Percentiles rank a stretch among this genome's conserved stretches.
Evolutionary conservation across 2,888 invertebrate species (phyloP).

Genomic region (Cactoblastis cactorum): DNA sequence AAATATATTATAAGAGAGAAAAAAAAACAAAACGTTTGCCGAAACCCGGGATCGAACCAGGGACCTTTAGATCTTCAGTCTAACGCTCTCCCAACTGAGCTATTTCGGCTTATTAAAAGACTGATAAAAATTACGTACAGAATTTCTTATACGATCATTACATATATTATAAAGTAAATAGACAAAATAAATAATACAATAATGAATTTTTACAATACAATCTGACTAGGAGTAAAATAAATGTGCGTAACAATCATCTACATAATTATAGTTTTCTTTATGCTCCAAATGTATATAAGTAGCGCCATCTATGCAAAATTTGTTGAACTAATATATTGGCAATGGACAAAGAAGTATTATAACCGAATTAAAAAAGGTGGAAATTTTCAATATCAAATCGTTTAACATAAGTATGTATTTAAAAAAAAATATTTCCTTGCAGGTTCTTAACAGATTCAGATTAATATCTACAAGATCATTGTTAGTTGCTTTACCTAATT

Average conservation of each 20-base stretch:
- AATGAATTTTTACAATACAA: not conserved
- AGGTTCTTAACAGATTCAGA: too few relatives aligned
- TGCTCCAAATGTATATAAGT: slow-evolving; percentile 1
- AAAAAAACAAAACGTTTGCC: slow-evolving; percentile 62
- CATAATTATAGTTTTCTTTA: not conserved
- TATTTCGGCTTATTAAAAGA: slow-evolving; percentile 70
- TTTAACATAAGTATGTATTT: too few relatives aligned
- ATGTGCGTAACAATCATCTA: not conserved
- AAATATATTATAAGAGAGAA: slow-evolving; percentile 19
- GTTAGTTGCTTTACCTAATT: too few relatives aligned
- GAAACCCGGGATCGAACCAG: slow-evolving; percentile 86
- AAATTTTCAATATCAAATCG: too few relatives aligned
- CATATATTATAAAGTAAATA: too few relatives aligned
- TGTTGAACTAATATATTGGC: slow-evolving; percentile 15
- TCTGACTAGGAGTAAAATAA: not conserved
- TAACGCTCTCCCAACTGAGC: slow-evolving; percentile 84
- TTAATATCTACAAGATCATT: too few relatives aligned
- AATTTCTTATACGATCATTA: not conserved
- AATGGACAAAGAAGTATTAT: too few relatives aligned
- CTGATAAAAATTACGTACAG: slow-evolving; percentile 25
- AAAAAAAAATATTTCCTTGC: too few relatives aligned
- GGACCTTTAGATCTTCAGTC: slow-evolving; percentile 86
- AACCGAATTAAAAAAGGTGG: too few relatives aligned
- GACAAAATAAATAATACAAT: not conserved
- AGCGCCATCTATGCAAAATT: slow-evolving; percentile 32